Base-by-base conservation (phyloP, 2,888 invertebrate genomes). In the Ethmia dodecea region DNA sequence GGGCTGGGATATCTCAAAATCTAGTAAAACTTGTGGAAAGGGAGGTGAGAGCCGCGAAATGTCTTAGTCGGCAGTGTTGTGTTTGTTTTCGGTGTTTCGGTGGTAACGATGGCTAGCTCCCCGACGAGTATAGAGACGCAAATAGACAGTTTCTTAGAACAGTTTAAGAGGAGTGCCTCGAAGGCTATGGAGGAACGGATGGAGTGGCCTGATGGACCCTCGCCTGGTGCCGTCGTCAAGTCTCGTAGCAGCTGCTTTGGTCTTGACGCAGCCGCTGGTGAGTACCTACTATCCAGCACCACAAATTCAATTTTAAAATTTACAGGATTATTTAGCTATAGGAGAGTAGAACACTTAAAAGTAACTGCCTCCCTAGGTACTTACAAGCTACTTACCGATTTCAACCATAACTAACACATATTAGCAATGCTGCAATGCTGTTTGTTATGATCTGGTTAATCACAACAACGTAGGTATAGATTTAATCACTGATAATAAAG, bases 141-240 rank as follows among this genome's bases (percentile, higher is more conserved):
- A 87, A 93, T 94, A 86, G 94, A 94, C 89, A 92, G 91, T 84
- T 93, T 94, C 86, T 80, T 93, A 73, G 93, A 93, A 86, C 93
- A 93, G 70, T 93, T 93, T 70, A 93, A 93, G 70, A 89, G 91
- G 49, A 93, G 92, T 84, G 93, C 93, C 53, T 92, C 92, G 36
- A 91, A 91, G 64, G 92, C 92, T 38, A 93, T 93, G 89, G 92
- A 92, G 53, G 89, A 89, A 46, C 65, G 77, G 36, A 81, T 83
- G 66, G 88, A 88, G 48, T 88, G 88, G 88, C 76, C 83, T 36
- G 83, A 86, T 55, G 76, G 80, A 40, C 60, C 75, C n/a, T 75
- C 79, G 28, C 76, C 81, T 38, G 78, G 76, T 35, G 63, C 72
- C 26, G 76, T 87, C 37, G 83, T 86, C 43, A 86, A 76, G 44